Evolutionary conservation across 2,888 invertebrate genomes (phyloP).

Genomic region (Dendrolimus pini): DNA sequence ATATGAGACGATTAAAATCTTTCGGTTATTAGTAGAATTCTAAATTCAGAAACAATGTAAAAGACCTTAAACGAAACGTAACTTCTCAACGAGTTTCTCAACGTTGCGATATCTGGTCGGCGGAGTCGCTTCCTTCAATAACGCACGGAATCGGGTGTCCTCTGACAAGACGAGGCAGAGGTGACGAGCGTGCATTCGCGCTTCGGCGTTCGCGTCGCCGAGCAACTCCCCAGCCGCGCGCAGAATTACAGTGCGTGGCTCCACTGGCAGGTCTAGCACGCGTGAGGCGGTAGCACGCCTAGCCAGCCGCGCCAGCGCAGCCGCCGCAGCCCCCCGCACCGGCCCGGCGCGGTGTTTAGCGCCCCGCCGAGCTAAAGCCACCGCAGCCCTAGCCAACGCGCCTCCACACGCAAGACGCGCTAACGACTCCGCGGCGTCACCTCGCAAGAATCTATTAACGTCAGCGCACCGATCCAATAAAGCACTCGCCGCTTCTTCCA

Average conservation of each 20-base stretch:
- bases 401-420: slow-evolving; percentile 88
- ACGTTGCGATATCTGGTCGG: slow-evolving; percentile 87
- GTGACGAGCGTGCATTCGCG: slow-evolving; percentile 87
- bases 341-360: slow-evolving; percentile 90
- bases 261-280: slow-evolving; percentile 83
- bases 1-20: too few species aligned
- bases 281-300: slow-evolving; percentile 85
- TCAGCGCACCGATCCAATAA: slow-evolving; percentile 93
- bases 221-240: slow-evolving; percentile 88
- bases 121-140: slow-evolving; percentile 88
- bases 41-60: too few species aligned
- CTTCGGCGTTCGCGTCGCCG: slow-evolving; percentile 91
- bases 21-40: too few species aligned
- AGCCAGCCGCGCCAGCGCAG: slow-evolving; percentile 83
- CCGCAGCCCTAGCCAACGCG: slow-evolving; percentile 80
- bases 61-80: slow-evolving; percentile 45
- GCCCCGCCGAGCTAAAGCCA: slow-evolving; percentile 82
- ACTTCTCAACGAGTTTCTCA: slow-evolving; percentile 84
- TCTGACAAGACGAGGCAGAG: slow-evolving; percentile 84
- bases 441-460: slow-evolving; percentile 93
- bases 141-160: slow-evolving; percentile 85
- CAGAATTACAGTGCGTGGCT: slow-evolving; percentile 87
- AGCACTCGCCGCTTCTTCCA: slow-evolving; percentile 89
- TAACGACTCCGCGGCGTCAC: slow-evolving; percentile 90
- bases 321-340: slow-evolving; percentile 89